These are phyloP conservation scores for Ceyx margarethae DNA, from an alignment of 2,113 vertebrate genomes.

Conservation along the genomic window DNA sequence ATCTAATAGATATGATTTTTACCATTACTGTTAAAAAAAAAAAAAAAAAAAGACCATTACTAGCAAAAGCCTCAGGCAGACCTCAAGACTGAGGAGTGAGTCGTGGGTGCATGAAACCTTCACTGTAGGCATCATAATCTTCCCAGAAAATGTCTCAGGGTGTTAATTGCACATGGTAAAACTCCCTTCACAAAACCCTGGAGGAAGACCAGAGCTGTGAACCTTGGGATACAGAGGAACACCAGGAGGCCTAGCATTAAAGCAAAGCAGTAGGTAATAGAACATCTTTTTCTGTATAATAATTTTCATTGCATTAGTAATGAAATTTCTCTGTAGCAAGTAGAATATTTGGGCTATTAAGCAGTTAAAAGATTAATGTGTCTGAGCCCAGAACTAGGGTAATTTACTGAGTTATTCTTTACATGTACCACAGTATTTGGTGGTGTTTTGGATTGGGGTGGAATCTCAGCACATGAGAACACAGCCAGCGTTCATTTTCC, in stretches of 20 bases:
- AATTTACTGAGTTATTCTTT: not conserved
- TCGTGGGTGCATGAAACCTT: not conserved
- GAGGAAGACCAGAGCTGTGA: not conserved
- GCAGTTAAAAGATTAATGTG: not conserved
- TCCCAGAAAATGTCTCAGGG: not conserved
- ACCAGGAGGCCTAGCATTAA: accelerated
- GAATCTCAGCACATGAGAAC: not conserved
- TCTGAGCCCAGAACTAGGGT: not conserved
- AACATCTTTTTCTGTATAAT: accelerated
- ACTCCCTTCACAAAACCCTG: not conserved
- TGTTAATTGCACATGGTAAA: not conserved
- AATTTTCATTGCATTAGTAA: not conserved
- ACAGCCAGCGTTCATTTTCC: not conserved
- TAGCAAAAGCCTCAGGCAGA: not conserved
- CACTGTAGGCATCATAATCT: not conserved
- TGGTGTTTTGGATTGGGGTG: too few species aligned
- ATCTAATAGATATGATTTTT: not conserved
- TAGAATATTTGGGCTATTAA: not conserved
- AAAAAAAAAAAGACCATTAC: not conserved
- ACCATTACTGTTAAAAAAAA: not conserved
- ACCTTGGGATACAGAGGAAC: not conserved
- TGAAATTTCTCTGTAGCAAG: not conserved
- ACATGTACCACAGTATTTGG: accelerated
- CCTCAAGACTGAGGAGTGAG: not conserved
- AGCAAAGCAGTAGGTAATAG: not conserved